These are phyloP conservation scores for Prietella phreatophila DNA, from an alignment of 2,113 vertebrate genomes.

Conservation along the genomic window DNA sequence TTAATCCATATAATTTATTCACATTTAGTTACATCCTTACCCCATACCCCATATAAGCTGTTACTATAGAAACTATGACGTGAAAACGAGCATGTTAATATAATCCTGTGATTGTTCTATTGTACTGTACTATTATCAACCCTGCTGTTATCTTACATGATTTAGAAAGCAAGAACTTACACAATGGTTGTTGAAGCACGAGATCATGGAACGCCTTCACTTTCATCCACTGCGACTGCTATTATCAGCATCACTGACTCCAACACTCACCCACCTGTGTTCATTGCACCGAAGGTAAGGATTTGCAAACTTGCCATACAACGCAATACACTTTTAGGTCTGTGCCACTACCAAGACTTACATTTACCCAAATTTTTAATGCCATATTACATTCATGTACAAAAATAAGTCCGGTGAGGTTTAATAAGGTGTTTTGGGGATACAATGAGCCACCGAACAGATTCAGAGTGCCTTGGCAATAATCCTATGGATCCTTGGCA, in stretches of 20 bases:
- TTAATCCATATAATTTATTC: background rate
- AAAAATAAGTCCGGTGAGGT: background rate
- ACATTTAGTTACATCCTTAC: background rate
- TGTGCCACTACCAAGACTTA: background rate
- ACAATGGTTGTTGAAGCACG: constrained; percentile 61
- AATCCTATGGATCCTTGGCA: no score
- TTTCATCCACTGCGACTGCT: constrained; percentile 66
- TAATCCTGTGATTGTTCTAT: background rate
- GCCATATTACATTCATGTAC: background rate
- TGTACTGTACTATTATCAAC: background rate
- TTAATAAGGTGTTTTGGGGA: background rate
- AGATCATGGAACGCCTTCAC: constrained; percentile 62
- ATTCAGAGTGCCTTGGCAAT: no score
- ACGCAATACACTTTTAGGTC: background rate
- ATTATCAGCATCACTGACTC: constrained; percentile 64
- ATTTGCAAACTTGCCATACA: background rate
- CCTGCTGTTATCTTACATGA: background rate
- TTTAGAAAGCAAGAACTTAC: constrained; percentile 66
- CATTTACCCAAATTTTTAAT: background rate
- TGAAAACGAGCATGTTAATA: background rate
- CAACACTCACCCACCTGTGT: constrained; percentile 72
- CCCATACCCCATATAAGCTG: background rate
- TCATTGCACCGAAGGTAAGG: constrained; percentile 57
- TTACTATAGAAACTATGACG: background rate
- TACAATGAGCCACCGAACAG: background rate